Evolutionary conservation across 1,140 invertebrate genomes (phyloP), one percentile per base, ranked within the genome.

Genomic region (Caenorhabditis latens): DNA sequence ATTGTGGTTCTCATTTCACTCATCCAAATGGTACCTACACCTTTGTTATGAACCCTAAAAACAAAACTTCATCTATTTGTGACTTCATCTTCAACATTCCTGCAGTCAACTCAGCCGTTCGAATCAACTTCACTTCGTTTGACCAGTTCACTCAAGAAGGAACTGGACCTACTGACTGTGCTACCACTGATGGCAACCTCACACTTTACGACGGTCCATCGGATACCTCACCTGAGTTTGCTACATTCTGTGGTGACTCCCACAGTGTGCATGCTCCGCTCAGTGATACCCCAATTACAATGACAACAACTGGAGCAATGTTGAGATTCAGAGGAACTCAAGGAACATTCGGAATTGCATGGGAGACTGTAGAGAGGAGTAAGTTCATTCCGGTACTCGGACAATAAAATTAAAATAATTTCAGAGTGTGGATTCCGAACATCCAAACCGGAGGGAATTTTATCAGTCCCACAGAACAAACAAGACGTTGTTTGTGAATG

Each of bases 141-240:
- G 55, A 50, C 19, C 21, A 65, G 4, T 79, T 86, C 21, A 71
- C 50, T 19, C n/a, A 71, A 32, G 71, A 71, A 63, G 71, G 50
- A 43, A 1, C 13, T 3, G 57, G 53, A 32, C 57, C 75, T n/a
- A 83, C 86, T 21, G 61, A 86, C 71, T 91, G 0, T 85, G 93
- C 48, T 82, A 88, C 21, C 92, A 89, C 87, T 91, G 92, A 21
- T 46, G 65, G 32, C 42, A 87, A 21, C 82, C 71, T 53, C 90
- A 91, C 63, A 75, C 40, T 88, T 14, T 88, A 53, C 43, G 79
- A 85, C 63, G 84, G 85, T 32, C 46, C 83, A 48, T 53, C 16
- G n/a, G 79, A 86, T 48, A 84, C 42, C n/a, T 19, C 82, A 13
- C 46, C 84, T n/a, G 50, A 79, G n/a, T 71, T 86, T 32, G 79